Evolutionary conservation across 2,797 vertebrate genomes (phyloP).

Genomic region (Podarcis lilfordi): DNA sequence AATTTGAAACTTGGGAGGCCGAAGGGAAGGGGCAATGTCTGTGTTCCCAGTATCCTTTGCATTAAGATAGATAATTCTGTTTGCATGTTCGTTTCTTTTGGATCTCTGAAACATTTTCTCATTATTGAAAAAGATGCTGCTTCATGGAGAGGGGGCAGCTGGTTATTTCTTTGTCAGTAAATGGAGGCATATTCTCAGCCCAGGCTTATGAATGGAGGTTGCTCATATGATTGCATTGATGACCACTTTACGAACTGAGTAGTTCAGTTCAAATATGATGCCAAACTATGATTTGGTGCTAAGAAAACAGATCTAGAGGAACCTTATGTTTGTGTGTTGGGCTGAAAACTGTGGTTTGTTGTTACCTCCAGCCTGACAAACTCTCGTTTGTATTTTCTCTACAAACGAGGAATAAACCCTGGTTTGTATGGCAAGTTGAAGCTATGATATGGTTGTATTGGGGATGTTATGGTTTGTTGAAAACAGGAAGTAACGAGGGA

Average conservation of each 20-base stretch:
- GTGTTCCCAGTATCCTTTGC: neutral
- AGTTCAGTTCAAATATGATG: neutral
- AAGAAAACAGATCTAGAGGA: neutral
- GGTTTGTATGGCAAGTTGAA: neutral
- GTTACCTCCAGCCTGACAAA: neutral
- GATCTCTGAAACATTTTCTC: conserved; percentile 1
- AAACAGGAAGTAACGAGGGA: neutral
- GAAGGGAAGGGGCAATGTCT: neutral
- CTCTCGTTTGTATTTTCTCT: neutral
- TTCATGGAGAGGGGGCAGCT: conserved; percentile 7
- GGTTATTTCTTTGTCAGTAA: neutral
- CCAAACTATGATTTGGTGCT: neutral
- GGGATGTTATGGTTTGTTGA: neutral
- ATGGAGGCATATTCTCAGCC: neutral
- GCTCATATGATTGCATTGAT: neutral
- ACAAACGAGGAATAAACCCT: neutral
- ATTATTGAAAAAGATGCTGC: conserved; percentile 44
- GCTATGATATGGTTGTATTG: neutral
- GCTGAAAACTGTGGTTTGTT: neutral
- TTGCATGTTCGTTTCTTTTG: conserved; percentile 11
- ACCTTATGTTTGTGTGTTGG: neutral
- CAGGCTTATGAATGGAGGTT: neutral
- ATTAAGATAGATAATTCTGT: conserved; percentile 24
- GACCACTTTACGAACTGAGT: neutral
- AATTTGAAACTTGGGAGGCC: conserved; percentile 48